A percentile compares a stretch with the other conserved stretches of the same genome.
Evolutionary conservation across 1,140 invertebrate genomes (phyloP).

Genomic region (Zeugodacus cucurbitae): DNA sequence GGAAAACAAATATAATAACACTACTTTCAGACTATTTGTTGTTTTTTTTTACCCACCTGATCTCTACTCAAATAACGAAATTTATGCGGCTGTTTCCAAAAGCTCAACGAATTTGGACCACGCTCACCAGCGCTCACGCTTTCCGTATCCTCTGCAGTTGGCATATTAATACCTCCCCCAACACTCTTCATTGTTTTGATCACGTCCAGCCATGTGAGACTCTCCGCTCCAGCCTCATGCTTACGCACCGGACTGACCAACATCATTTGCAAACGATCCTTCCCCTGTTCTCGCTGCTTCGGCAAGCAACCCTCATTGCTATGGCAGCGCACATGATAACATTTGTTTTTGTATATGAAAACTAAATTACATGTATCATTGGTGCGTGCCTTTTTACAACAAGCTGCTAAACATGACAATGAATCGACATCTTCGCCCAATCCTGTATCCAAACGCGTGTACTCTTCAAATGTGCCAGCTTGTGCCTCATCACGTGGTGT

Average conservation of each 20-base stretch:
- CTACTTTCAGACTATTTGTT: background rate
- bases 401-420: conserved; percentile 75
- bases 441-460: conserved; percentile 48
- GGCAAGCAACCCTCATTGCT: conserved; percentile 78
- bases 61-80: conserved; percentile 46
- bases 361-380: conserved; percentile 78
- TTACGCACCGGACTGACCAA: conserved; percentile 75
- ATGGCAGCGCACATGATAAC: conserved; percentile 80
- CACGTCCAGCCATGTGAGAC: conserved; percentile 69
- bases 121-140: background rate
- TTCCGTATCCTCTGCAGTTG: conserved; percentile 45
- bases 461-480: conserved; percentile 58
- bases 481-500: conserved; percentile 55
- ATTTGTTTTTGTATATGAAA: conserved; percentile 79
- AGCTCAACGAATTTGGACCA: conserved; percentile 49
- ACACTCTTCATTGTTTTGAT: conserved; percentile 58
- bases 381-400: conserved; percentile 70
- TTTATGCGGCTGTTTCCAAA: conserved; percentile 60
- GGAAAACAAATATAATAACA: background rate
- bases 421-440: conserved; percentile 39
- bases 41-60: conserved; percentile 47
- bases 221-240: conserved; percentile 58
- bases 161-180: conserved; percentile 50
- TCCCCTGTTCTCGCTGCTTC: conserved; percentile 69
- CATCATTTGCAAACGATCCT: conserved; percentile 77